phyloP scores from a whole-genome alignment of 2,797 vertebrate genomes.

The Sebastes hubbsi region DNA sequence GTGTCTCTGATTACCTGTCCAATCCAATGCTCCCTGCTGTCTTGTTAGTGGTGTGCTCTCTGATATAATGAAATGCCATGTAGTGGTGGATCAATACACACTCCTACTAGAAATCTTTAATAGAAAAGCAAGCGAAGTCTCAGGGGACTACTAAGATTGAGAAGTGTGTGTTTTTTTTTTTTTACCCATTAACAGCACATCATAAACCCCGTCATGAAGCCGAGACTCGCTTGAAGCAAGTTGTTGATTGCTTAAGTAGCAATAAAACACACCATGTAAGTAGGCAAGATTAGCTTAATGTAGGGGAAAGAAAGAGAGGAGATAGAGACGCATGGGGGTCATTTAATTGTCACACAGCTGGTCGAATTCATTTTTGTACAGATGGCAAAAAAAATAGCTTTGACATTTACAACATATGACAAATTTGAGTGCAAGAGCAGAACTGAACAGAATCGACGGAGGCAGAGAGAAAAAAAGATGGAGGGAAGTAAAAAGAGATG shows the following conservation, averaged over 20 bases:
- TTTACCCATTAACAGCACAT: neutral
- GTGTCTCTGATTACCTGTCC: slow-evolving; percentile 10
- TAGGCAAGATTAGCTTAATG: neutral
- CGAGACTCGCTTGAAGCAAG: neutral
- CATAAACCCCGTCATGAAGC: neutral
- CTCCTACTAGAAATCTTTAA: slow-evolving; percentile 21
- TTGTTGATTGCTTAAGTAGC: slow-evolving; percentile 15
- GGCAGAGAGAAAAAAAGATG: neutral
- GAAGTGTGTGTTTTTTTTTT: slow-evolving; percentile 12
- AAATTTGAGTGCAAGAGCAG: neutral
- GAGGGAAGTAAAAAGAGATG: neutral
- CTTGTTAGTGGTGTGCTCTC: slow-evolving; percentile 35
- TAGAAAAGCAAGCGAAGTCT: neutral
- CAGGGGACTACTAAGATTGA: neutral
- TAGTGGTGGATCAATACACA: slow-evolving; percentile 39
- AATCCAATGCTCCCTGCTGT: slow-evolving; percentile 11
- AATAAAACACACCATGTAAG: slow-evolving; percentile 1
- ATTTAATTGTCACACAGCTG: slow-evolving; percentile 12
- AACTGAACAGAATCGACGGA: neutral
- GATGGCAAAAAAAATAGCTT: slow-evolving; percentile 18
- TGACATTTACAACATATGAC: slow-evolving; percentile 31
- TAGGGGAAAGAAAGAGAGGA: neutral
- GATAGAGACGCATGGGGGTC: neutral
- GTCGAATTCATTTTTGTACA: neutral
- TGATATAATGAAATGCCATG: slow-evolving; percentile 33